Base-by-base conservation (phyloP, 2,113 vertebrate species). In the Morone saxatilis region DNA sequence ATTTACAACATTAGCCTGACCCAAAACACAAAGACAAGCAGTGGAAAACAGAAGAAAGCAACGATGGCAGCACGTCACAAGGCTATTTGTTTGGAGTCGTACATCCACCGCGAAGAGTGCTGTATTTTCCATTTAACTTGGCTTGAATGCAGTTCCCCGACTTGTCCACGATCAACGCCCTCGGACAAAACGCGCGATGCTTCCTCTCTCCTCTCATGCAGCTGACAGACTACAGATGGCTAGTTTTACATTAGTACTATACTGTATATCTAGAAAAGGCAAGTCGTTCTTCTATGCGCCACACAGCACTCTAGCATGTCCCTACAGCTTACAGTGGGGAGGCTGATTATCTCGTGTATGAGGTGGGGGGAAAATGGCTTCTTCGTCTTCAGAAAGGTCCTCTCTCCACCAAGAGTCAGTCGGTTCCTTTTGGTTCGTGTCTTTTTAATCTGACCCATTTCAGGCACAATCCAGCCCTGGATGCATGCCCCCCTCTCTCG, bases 371-470 rank as follows among this genome's bases (percentile, higher is more conserved):
- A 59, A 66, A 81, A 85, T 47, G 48, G 67, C 76, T 86, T 84
- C 78, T 78, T 84, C 66, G 47, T 90, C 84, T 81, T 85, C 86
- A 78, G 73, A 82, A 84, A 83, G 43, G 82, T 92, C 90, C 89
- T 84, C 68, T 82, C 83, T 85, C 77, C 89, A 59, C 51, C 74
- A 78, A 74, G 84, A 88, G 78, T 90, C 80, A 89, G 92, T 89
- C 93, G 95, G 77, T 95, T 96, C 96, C 95, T 92, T 93, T 77
- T 92, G 91, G 94, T 83, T 86, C 93, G 95, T 95, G 94, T 95
- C 93, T 95, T 95, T 96, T 95, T 94, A 94, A 96, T 97, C 95
- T 96, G 95, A 95, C 96, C 96, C 96, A 96, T 96, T 96, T 96
- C 95, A 95, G 92, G 94, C 94, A 94, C 94, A 94, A 95, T 96